Evolutionary conservation across 2,113 vertebrate genomes (phyloP), one percentile per base, ranked within the genome.

Genomic region (Boulengeromyrus knoepffleri): DNA sequence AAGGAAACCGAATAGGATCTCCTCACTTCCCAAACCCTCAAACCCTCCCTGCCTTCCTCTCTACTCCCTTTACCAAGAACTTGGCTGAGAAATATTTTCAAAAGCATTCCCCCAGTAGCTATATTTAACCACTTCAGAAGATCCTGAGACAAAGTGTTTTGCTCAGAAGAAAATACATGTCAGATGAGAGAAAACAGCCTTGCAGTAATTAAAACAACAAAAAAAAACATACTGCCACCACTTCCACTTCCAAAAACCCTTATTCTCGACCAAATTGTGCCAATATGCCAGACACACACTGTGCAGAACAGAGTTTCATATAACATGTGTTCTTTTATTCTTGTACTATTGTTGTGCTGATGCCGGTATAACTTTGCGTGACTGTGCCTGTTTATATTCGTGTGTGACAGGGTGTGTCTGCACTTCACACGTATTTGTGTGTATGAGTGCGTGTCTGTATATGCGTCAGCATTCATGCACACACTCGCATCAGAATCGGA

Each of bases 41-140:
- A 31, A 7, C 9, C 4, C 50, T 53, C 27, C 53, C 85, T 0
- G n/a, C 10, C 49, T 53, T 85, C 45, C 85, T 36, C 85, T 56
- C 31, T n/a, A 19, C 85, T 56, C 50, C 31, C 50, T 52, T 36
- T 39, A 39, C 21, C 15, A 36, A 27, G 47, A 53, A 19, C 53
- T 17, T 12, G 47, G 84, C 9, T 42, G 6, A 66, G 56, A 88
- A 87, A 53, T 21, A 42, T 62, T 52, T 77, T 89, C 88, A 89
- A 89, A 77, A 36, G 19, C n/a, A 89, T 74, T 89, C 83, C 74
- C 88, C 89, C 5, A 88, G 6, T 9, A 47, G 89, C 88, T 91
- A 84, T 49, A 46, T 89, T 89, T 53, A 91, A 87, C 58, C 47
- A 62, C 52, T 85, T 62, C 15, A 88, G n/a, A 80, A 89, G 80